Base-by-base conservation (phyloP, 2,113 vertebrate genomes). In the Empidonax traillii region DNA sequence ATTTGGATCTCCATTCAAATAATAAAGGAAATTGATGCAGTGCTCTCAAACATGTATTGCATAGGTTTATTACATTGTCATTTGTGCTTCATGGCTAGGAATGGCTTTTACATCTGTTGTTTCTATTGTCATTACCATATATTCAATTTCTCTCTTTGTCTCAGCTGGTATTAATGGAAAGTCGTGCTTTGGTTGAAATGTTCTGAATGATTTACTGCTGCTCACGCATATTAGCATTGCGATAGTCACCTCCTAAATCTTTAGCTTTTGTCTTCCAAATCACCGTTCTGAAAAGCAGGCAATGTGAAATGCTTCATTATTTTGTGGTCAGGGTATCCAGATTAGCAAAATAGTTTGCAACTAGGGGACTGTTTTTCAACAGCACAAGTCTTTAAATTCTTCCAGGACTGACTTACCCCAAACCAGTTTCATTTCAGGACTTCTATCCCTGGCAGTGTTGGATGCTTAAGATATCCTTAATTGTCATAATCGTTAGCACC, bases 231-330 rank as follows among this genome's bases (percentile, higher is more conserved):
- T 91, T 97, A 90, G 75, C 43, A 46, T 25, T 49, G 67, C 85
- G 94, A 23, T 87, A 96, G 77, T 72, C 35, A 51, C 94, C 91
- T 96, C 75, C 86, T 77, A 90, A 94, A 80, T 75, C 51, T 93
- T 96, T 80, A 52, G 41, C 59, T 96, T 96, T 95, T 97, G 80
- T 94, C 96, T 97, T 96, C 51, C 76, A 95, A 94, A 94, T 96
- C 94, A 90, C 58, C 91, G 93, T 95, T 76, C 51, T 96, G 61
- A 91, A 86, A 95, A 95, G 79, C 90, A 96, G 87, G 41, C 93
- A 30, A 6, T 14, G 9, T 37, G 75, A 85, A 88, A 75, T 31
- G 22, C n/a, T 74, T 8, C 31, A 39, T 35, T 62, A 24, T 11
- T 58, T 62, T 67, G 28, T 49, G 61, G 43, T n/a, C 1, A 4